Evolutionary conservation across 2,888 invertebrate genomes (phyloP).

Genomic region (Pristionchus entomophagus): DNA sequence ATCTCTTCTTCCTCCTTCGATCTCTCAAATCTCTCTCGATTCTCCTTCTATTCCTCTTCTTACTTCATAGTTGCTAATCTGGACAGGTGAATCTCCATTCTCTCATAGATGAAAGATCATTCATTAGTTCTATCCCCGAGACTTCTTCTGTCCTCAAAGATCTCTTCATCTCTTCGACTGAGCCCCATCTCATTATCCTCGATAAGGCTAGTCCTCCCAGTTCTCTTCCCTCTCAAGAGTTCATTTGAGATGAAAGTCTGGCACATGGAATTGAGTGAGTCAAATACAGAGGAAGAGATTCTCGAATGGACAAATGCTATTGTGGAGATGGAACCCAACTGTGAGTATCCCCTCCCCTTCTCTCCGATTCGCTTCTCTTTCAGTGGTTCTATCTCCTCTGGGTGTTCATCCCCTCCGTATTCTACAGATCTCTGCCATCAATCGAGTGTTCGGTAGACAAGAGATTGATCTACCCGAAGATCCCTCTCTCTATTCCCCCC

Average conservation of each 20-base stretch:
- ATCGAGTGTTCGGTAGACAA: conserved; percentile 68
- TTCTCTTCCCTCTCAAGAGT: not conserved
- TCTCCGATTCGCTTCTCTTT: not conserved
- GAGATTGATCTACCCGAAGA: conserved; percentile 68
- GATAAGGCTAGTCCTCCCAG: conserved; percentile 37
- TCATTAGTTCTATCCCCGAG: conserved; percentile 13
- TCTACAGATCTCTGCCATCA: conserved; percentile 60
- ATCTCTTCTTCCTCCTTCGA: conserved; percentile 45
- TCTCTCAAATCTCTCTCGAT: not conserved
- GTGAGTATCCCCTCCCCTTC: not conserved
- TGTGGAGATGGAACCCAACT: conserved; percentile 12
- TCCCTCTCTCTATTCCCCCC: conserved; percentile 59
- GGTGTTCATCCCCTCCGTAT: conserved; percentile 45
- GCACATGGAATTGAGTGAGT: conserved; percentile 31
- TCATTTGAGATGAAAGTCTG: conserved; percentile 40
- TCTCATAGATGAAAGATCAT: not conserved
- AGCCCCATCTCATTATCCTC: conserved; percentile 42
- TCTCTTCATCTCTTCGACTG: not conserved
- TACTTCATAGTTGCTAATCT: conserved; percentile 7
- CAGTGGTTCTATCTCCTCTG: conserved; percentile 28
- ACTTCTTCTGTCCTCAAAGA: conserved; percentile 1
- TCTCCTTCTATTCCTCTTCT: not conserved
- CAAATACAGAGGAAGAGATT: conserved; percentile 44
- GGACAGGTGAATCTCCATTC: not conserved
- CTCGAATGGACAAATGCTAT: conserved; percentile 28